Evolutionary conservation across 2,888 invertebrate genomes (phyloP), one percentile per base, ranked within the genome.

Genomic region (Vesta saturnalis): DNA sequence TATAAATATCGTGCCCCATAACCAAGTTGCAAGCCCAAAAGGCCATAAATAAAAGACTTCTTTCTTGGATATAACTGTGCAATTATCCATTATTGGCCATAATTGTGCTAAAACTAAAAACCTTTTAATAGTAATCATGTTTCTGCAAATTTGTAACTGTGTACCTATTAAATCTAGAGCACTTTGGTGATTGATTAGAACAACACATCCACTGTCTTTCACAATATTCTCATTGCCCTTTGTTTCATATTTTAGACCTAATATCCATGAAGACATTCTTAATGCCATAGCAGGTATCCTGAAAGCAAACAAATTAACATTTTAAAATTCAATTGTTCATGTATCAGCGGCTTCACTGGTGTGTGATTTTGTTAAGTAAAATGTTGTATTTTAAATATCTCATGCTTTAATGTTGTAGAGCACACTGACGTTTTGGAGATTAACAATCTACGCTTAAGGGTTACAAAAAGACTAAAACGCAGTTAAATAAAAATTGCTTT

Each of bases 131-230:
- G 39, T 49, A 4, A 1, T 19, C 46, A 21, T 46, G 5, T 54
- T 14, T 47, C 5, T 19, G 5, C 46, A 22, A 23, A 46, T 58
- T 18, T n/a, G 8, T 14, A n/a, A 49, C 14, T 12, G 15, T 30
- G 14, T 86, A 94, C 95, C 92, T 76, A 92, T 89, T 66, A 96
- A 87, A 84, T 97, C 97, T 61, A 97, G 83, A 19, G 91, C 88
- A 81, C 94, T 95, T 85, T 96, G 96, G 82, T 97, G 96, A 85
- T 97, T 97, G 69, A 94, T 88, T 14, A 96, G 86, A 6, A 96
- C 89, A 10, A 97, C 91, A 77, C 90, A 91, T 0, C 96, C 94
- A 65, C 90, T 87, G 57, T 91, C 88, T 78, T 89, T 87, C 70
- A 91, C 89, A 8, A 95, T 89, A 81, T 94, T 91, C 79, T 95